Evolutionary conservation across 1,140 invertebrate species (phyloP), one percentile per base, ranked within the genome.

Genomic region (Pachyrhynchus sulphureomaculatus): DNA sequence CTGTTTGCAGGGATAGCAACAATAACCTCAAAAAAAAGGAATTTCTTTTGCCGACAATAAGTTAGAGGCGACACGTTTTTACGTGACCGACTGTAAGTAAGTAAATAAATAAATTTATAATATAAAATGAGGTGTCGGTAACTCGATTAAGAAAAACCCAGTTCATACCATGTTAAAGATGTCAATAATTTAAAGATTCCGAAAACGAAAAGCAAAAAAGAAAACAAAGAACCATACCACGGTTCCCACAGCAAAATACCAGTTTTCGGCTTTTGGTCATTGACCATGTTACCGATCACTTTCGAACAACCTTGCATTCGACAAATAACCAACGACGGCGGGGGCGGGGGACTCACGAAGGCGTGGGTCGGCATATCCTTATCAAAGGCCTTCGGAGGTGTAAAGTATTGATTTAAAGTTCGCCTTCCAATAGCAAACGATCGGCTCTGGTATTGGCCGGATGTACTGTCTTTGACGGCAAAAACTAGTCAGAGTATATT

Each of bases 351-450:
- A 26, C 21, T 4, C 24, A 3, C 6, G 9, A 34, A 17, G 39
- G 9, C 18, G 15, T 20, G 34, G 34, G 39, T 15, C 54, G 53
- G 39, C 26, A 18, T 44, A 4, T 45, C 44, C 36, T 58, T 58
- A 49, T 58, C 55, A 58, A 58, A 58, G 55, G 23, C 55, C 55
- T 37, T 39, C 29, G 55, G 45, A 58, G 55, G 55, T 58, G 55
- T 58, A 32, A 58, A 58, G 41, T 58, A 58, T 58, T 39, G 55
- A 58, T 58, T 58, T 36, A 29, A 44, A 39, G 37, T 48, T 58
- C 32, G 55, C 55, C 55, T 47, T 26, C 55, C 55, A 58, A 58
- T 58, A 48, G 48, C 42, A 58, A 58, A 29, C 26, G 21, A 36
- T 21, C 42, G 20, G 44, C 5, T 18, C 10, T 12, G 33, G 42